Evolutionary conservation across 2,888 invertebrate genomes (phyloP).

Genomic region (Apamea anceps): DNA sequence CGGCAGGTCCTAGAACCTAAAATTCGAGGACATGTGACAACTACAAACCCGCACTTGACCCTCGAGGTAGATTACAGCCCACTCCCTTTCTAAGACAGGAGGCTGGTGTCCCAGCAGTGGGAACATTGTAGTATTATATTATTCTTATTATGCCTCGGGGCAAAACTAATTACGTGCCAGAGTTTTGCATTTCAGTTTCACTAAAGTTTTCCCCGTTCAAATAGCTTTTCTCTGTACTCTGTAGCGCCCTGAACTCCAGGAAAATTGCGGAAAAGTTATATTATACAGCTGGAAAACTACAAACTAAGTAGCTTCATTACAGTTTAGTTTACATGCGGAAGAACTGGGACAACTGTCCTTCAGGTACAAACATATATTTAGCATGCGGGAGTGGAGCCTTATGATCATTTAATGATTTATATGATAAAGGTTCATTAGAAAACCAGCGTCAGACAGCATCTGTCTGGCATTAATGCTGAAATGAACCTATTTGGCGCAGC

Average conservation of each 20-base stretch:
- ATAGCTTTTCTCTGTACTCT: not conserved
- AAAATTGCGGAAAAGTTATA: not conserved
- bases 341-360: not conserved
- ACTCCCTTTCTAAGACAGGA: not conserved
- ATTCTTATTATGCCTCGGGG: not conserved
- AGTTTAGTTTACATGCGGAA: not conserved
- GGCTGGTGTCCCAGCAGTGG: not conserved
- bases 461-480: no score
- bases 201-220: not conserved
- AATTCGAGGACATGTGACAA: not conserved
- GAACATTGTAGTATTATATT: no score
- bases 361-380: not conserved
- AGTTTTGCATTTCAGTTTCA: not conserved
- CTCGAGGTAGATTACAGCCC: not conserved
- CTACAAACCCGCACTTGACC: not conserved
- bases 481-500: no score
- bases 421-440: no score
- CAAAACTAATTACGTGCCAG: not conserved
- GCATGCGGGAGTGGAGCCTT: not conserved
- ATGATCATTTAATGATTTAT: not conserved
- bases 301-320: conserved; percentile 41
- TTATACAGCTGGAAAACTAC: not conserved
- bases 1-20: not conserved
- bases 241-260: not conserved
- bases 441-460: no score